These are phyloP conservation scores for Ifrita kowaldi DNA, from an alignment of 2,113 vertebrate species.

Conservation along the genomic window DNA sequence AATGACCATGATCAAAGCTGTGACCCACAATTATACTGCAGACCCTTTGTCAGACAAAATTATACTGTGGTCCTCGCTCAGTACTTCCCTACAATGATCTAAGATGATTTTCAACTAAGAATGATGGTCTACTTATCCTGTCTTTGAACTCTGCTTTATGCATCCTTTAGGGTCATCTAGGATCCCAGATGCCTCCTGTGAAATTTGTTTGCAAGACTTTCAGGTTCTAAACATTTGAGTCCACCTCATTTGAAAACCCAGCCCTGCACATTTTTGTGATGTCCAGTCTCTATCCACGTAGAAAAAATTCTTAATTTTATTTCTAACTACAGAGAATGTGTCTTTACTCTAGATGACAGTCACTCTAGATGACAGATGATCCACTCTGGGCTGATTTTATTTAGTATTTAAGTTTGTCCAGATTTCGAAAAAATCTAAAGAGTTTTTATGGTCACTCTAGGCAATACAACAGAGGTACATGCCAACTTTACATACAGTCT, in stretches of 20 bases:
- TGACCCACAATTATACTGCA: not conserved
- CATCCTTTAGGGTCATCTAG: not conserved
- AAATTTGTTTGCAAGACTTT: not conserved
- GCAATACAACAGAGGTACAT: not conserved
- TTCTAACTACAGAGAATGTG: not conserved
- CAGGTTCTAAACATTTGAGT: not conserved
- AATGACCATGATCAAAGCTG: not conserved
- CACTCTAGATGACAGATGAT: not conserved
- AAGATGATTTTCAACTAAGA: not conserved
- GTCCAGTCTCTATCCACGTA: not conserved
- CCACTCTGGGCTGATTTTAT: not conserved
- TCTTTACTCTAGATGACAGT: not conserved
- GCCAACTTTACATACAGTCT: not conserved
- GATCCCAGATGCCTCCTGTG: not conserved
- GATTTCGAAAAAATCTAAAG: not conserved
- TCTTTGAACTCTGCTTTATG: not conserved
- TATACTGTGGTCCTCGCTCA: not conserved
- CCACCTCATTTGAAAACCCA: not conserved
- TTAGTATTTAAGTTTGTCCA: not conserved
- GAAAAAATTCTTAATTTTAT: not conserved
- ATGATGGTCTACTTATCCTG: not conserved
- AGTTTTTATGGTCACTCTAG: not conserved
- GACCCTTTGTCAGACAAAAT: not conserved
- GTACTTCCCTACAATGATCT: not conserved
- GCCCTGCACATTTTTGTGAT: not conserved